Evolutionary conservation across 1,140 invertebrate species (phyloP).

Genomic region (Drosophila parvula): DNA sequence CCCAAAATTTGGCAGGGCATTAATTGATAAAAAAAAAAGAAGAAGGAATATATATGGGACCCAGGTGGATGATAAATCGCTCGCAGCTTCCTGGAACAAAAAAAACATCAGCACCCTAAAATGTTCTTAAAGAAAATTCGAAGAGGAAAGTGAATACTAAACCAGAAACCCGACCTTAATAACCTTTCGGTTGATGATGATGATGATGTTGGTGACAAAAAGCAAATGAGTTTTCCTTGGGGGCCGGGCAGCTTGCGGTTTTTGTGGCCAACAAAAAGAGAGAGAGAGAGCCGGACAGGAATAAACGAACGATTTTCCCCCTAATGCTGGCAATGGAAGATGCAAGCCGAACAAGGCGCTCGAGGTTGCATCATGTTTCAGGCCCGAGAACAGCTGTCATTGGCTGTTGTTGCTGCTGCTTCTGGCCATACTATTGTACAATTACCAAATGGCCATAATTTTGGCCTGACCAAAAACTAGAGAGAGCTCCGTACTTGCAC

Average conservation of each 20-base stretch:
- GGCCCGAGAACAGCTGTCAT: conserved; percentile 43
- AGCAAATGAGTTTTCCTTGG: conserved; percentile 41
- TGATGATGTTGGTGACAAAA: conserved; percentile 34
- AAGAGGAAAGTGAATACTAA: conserved; percentile 37
- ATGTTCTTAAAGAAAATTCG: conserved; percentile 29
- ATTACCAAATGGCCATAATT: conserved; percentile 67
- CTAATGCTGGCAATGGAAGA: not conserved
- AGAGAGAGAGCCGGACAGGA: not conserved
- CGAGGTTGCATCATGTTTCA: conserved; percentile 29
- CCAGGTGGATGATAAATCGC: conserved; percentile 60
- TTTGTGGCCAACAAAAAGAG: conserved; percentile 39
- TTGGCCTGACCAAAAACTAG: conserved; percentile 43
- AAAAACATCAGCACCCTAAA: too few species aligned
- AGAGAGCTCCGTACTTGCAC: conserved; percentile 45
- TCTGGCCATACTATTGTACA: conserved; percentile 49
- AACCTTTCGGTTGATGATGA: conserved; percentile 5
- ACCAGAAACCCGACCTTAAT: conserved; percentile 34
- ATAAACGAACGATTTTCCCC: not conserved
- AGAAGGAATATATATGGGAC: conserved; percentile 2
- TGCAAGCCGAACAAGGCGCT: conserved; percentile 7
- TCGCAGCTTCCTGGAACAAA: not conserved
- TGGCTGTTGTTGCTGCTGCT: conserved; percentile 21
- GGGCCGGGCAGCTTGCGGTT: conserved; percentile 37
- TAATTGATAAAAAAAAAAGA: conserved; percentile 59
- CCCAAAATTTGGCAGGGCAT: conserved; percentile 56